A percentile compares a stretch with the other conserved stretches of the same genome.
phyloP scores from a whole-genome alignment of 2,888 invertebrate genomes.

The Tridacna crocea region DNA sequence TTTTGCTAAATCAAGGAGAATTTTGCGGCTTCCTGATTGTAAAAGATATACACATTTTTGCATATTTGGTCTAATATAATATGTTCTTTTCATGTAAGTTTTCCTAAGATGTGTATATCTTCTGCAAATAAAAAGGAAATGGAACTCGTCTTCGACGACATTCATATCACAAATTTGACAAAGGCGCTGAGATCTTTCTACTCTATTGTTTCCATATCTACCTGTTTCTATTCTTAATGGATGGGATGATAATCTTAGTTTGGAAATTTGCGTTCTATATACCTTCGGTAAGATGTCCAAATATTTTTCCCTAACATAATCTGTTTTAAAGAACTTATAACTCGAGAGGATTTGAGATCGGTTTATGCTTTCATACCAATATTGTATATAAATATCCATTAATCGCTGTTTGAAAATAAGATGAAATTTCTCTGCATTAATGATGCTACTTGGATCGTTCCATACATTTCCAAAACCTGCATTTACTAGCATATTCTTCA shows the following conservation, averaged over 20 bases:
- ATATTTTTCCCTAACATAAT: slow-evolving; percentile 18
- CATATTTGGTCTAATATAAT: slow-evolving; percentile 5
- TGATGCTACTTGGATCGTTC: not conserved
- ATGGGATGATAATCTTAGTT: slow-evolving; percentile 30
- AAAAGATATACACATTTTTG: slow-evolving; percentile 19
- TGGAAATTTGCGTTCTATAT: not conserved
- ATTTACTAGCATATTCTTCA: slow-evolving; percentile 12
- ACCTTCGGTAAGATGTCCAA: not conserved
- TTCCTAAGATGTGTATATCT: slow-evolving; percentile 9
- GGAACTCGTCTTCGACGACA: slow-evolving; percentile 34
- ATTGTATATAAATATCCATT: slow-evolving; percentile 16
- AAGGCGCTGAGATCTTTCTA: slow-evolving; percentile 20
- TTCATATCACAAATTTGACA: slow-evolving; percentile 15
- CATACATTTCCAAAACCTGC: slow-evolving; percentile 26
- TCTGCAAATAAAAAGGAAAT: slow-evolving; percentile 22
- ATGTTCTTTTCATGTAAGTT: not conserved
- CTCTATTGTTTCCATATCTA: slow-evolving; percentile 17
- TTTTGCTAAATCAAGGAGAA: not conserved
- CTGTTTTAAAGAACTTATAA: slow-evolving; percentile 24
- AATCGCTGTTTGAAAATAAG: slow-evolving; percentile 5
- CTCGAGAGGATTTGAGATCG: not conserved
- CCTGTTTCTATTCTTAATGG: slow-evolving; percentile 30
- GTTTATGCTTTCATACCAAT: slow-evolving; percentile 1
- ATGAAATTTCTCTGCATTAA: slow-evolving; percentile 12
- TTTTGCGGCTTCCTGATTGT: slow-evolving; percentile 5